Conservation (phyloP, 1,140 invertebrate genomes). For the Eumaeus atala region DNA sequence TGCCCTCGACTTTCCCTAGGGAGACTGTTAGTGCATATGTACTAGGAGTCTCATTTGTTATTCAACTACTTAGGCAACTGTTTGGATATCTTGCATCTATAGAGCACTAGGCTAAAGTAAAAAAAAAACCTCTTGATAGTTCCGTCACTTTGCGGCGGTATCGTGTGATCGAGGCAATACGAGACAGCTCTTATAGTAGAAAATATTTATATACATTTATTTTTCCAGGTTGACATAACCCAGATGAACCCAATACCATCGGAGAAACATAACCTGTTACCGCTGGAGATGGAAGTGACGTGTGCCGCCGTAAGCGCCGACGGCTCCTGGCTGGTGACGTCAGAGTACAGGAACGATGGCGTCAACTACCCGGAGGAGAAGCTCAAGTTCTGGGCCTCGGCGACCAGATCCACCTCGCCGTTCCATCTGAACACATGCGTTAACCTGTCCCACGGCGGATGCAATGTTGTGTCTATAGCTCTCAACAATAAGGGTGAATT, state of each 20-base stretch:
- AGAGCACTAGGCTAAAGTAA: no score
- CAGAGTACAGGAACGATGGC: constrained; percentile 62
- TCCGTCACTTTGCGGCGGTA: no score
- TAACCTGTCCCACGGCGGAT: constrained; percentile 58
- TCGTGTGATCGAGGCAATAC: no score
- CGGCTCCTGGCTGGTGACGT: constrained; percentile 54
- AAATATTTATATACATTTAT: neutral
- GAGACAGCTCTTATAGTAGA: no score
- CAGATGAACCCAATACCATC: constrained; percentile 57
- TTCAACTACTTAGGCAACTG: no score
- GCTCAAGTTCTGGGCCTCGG: constrained; percentile 54
- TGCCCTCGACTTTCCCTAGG: no score
- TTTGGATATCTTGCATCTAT: no score
- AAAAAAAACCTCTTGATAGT: no score
- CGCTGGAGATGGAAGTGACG: constrained; percentile 60
- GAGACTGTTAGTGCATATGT: no score
- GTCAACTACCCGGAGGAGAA: constrained; percentile 55
- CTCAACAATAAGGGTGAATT: constrained; percentile 47
- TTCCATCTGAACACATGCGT: constrained; percentile 59
- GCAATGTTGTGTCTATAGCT: constrained; percentile 50
- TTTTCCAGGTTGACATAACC: constrained; percentile 67
- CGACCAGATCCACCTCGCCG: constrained; percentile 31
- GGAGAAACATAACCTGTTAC: constrained; percentile 57
- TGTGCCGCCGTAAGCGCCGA: constrained; percentile 47
- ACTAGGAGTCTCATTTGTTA: no score